Percentiles rank a stretch among this genome's conserved stretches.
These are phyloP conservation scores for Dasypus novemcinctus DNA, from an alignment of 2,113 vertebrate species.

Conservation along the genomic window DNA sequence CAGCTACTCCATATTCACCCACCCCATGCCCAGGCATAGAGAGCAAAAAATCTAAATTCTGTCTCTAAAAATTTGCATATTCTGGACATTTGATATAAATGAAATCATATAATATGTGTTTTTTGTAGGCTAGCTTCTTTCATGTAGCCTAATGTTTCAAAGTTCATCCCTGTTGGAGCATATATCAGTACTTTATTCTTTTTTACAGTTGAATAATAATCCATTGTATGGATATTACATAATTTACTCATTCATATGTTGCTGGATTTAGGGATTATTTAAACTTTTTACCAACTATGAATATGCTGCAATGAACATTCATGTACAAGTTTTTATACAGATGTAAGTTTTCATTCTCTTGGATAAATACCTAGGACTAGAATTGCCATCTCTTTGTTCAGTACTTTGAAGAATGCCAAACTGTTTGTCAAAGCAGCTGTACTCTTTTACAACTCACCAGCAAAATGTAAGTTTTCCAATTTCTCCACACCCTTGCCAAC, in stretches of 20 bases:
- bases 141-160: background rate
- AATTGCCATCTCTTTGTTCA: background rate
- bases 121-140: background rate
- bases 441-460: background rate
- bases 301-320: background rate
- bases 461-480: too few species aligned
- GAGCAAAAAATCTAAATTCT: background rate
- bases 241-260: background rate
- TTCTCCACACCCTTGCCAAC: background rate
- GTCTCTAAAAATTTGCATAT: background rate
- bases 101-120: background rate
- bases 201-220: background rate
- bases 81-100: background rate
- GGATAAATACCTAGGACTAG: too few species aligned
- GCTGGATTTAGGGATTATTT: background rate
- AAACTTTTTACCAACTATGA: background rate
- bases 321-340: background rate
- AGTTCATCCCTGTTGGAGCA: background rate
- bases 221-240: too few species aligned
- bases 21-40: accelerated
- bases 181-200: background rate
- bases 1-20: background rate
- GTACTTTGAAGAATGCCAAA: background rate
- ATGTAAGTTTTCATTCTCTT: background rate
- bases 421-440: background rate